These are phyloP conservation scores for Drosophila sulfurigaster DNA, from an alignment of 1,140 invertebrate species.

Conservation along the genomic window DNA sequence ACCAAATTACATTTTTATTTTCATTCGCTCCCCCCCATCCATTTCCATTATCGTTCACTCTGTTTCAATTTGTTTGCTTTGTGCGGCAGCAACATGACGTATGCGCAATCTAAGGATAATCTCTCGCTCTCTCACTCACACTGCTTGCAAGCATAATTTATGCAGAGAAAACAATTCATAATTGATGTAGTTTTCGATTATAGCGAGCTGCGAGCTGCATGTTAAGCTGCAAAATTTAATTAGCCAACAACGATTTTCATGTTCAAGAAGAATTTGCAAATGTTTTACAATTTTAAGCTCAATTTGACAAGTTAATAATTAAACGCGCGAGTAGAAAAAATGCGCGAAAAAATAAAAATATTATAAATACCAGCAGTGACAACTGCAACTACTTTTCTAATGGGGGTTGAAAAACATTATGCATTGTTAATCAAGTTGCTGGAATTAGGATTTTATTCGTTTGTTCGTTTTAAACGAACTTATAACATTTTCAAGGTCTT, in stretches of 20 bases:
- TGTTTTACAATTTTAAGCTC: too few species aligned
- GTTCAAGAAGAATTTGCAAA: too few species aligned
- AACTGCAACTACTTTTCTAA: too few species aligned
- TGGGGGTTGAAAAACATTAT: too few species aligned
- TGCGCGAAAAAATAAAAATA: too few species aligned
- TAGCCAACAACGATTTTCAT: too few species aligned
- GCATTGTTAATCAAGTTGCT: background rate
- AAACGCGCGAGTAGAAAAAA: too few species aligned
- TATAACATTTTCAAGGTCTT: slow-evolving; percentile 2
- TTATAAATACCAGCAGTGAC: too few species aligned
- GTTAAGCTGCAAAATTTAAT: too few species aligned
- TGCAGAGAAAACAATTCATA: background rate
- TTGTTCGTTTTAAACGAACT: background rate
- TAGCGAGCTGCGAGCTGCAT: background rate
- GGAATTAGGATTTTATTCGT: background rate
- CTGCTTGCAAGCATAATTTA: slow-evolving; percentile 6
- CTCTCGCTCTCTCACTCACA: background rate
- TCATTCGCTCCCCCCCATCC: background rate
- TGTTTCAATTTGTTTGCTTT: slow-evolving; percentile 1
- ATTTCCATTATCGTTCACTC: background rate
- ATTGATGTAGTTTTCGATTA: slow-evolving; percentile 4
- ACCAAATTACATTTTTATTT: slow-evolving; percentile 34
- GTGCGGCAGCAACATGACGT: slow-evolving; percentile 10
- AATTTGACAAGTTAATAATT: too few species aligned
- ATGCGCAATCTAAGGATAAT: slow-evolving; percentile 20